Conservation (phyloP, 2,888 invertebrate genomes). For the Drepana falcataria region DNA sequence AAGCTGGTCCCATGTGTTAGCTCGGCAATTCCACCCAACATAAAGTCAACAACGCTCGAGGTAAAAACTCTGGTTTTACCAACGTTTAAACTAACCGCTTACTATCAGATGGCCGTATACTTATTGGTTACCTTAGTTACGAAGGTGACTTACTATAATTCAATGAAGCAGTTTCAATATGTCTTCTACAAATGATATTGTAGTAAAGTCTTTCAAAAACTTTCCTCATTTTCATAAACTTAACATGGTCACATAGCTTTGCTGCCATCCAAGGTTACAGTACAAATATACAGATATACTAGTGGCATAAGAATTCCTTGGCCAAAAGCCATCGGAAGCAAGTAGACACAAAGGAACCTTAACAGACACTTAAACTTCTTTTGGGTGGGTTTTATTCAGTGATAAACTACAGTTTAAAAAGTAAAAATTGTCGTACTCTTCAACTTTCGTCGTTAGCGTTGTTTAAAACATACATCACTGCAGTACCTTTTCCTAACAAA, state of each 20-base stretch:
- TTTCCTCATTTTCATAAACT: not conserved
- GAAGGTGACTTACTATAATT: too few relatives aligned
- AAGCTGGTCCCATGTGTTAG: too few relatives aligned
- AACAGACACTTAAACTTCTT: not conserved
- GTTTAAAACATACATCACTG: slow-evolving; percentile 41
- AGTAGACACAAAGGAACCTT: slow-evolving; percentile 11
- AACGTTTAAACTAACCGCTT: too few relatives aligned
- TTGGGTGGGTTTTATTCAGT: not conserved
- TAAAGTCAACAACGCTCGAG: too few relatives aligned
- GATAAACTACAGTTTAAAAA: not conserved
- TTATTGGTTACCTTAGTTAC: too few relatives aligned
- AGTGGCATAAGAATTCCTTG: slow-evolving; percentile 11
- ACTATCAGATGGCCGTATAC: too few relatives aligned
- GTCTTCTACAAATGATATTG: not conserved
- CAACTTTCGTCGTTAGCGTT: slow-evolving; percentile 6
- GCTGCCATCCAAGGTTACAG: not conserved
- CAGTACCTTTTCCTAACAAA: slow-evolving; percentile 40
- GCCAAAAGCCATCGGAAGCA: slow-evolving; percentile 19
- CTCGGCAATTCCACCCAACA: too few relatives aligned
- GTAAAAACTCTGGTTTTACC: too few relatives aligned
- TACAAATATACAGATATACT: not conserved
- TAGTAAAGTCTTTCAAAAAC: not conserved
- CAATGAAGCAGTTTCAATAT: too few relatives aligned
- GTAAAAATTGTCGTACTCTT: not conserved
- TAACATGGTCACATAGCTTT: not conserved